Percentiles rank a stretch among this genome's conserved stretches.
These are phyloP conservation scores for Cheumatopsyche charites DNA, from an alignment of 1,140 invertebrate species.

Conservation along the genomic window DNA sequence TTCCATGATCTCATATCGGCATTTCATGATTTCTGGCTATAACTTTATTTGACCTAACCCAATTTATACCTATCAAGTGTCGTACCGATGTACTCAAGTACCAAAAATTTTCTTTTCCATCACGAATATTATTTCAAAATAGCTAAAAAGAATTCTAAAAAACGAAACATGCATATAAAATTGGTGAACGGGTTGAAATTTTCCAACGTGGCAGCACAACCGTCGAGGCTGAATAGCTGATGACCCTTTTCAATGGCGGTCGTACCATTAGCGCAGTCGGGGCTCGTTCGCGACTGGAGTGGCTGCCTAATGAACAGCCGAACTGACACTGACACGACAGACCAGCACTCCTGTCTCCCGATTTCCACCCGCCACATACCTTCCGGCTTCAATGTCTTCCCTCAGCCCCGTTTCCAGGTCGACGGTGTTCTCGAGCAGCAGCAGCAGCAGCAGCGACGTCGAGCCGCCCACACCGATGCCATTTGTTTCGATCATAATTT, in stretches of 20 bases:
- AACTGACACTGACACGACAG: conserved; percentile 36
- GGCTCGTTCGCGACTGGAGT: conserved; percentile 9
- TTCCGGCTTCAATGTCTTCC: neutral
- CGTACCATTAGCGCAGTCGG: conserved; percentile 15
- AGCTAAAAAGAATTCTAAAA: too few species aligned
- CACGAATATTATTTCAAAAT: too few species aligned
- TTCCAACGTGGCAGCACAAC: neutral
- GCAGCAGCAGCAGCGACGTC: neutral
- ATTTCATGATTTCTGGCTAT: too few species aligned
- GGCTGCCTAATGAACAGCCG: conserved; percentile 32
- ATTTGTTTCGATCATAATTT: conserved; percentile 26
- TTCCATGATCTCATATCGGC: too few species aligned
- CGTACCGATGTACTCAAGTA: too few species aligned
- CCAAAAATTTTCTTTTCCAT: too few species aligned
- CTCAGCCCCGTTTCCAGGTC: neutral
- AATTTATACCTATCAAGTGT: too few species aligned
- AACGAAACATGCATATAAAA: too few species aligned
- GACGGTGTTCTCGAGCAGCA: neutral
- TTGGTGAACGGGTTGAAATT: neutral
- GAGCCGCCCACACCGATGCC: neutral
- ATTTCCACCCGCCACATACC: neutral
- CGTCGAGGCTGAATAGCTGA: conserved; percentile 14
- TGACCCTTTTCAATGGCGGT: conserved; percentile 21
- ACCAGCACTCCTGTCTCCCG: conserved; percentile 3
- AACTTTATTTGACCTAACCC: too few species aligned